phyloP scores from a whole-genome alignment of 2,888 invertebrate species.

The Parnassius orleans region DNA sequence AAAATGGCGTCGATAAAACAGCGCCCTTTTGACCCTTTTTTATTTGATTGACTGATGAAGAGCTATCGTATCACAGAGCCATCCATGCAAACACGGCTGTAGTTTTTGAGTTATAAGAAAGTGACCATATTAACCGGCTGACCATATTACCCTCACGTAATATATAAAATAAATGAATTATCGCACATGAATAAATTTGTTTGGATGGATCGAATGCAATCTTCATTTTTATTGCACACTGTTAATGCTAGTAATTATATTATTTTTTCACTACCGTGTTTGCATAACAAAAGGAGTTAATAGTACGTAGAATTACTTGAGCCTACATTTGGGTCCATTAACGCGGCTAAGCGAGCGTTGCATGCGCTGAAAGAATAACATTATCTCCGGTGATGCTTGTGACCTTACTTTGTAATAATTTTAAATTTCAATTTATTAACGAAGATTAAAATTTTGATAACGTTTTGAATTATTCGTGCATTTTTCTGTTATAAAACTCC shows the following conservation, averaged over 20 bases:
- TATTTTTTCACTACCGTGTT: slow-evolving; percentile 5
- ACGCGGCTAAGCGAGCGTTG: slow-evolving; percentile 17
- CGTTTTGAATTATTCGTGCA: background rate
- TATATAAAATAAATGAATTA: too few species aligned
- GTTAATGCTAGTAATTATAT: background rate
- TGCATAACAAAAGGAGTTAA: slow-evolving; percentile 17
- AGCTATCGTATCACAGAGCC: too few species aligned
- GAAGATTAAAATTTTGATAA: slow-evolving; percentile 5
- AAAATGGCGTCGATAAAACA: too few species aligned
- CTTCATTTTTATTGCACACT: background rate
- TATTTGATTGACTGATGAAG: too few species aligned
- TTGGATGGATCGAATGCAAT: background rate
- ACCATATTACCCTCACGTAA: too few species aligned
- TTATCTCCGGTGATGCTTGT: slow-evolving; percentile 12
- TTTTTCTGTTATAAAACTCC: too few species aligned
- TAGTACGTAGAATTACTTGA: slow-evolving; percentile 10
- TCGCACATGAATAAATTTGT: background rate
- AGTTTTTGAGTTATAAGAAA: too few species aligned
- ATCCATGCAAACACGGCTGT: too few species aligned
- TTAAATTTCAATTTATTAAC: slow-evolving; percentile 3
- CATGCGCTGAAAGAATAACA: slow-evolving; percentile 3
- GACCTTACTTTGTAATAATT: slow-evolving; percentile 16
- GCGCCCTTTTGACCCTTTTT: too few species aligned
- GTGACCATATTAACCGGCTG: too few species aligned
- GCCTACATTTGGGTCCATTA: slow-evolving; percentile 17